These are phyloP conservation scores for Matsumyia berberina DNA, from an alignment of 2,888 invertebrate genomes.

Conservation along the genomic window DNA sequence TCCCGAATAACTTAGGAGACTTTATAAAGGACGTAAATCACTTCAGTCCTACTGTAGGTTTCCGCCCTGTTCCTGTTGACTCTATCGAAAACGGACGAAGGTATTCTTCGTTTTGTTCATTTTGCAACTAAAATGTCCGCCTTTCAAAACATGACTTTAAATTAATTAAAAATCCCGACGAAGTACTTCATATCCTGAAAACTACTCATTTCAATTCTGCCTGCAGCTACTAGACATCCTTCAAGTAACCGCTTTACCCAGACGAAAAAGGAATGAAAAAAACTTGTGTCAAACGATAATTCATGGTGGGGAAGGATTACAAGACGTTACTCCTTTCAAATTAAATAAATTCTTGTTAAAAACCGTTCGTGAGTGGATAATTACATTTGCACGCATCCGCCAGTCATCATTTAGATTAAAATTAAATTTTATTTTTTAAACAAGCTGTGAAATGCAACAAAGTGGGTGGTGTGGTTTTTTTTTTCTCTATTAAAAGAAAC, in stretches of 20 bases:
- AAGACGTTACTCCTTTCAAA: constrained; percentile 10
- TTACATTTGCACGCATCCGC: constrained; percentile 14
- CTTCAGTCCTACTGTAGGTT: no score
- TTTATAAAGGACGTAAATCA: no score
- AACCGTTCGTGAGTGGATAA: constrained; percentile 10
- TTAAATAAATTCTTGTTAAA: background rate
- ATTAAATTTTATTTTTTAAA: constrained; percentile 30
- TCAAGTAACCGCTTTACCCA: background rate
- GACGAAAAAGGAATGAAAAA: constrained; percentile 4
- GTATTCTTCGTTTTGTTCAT: no score
- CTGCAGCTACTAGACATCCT: background rate
- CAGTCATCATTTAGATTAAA: background rate
- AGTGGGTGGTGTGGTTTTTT: constrained; percentile 27
- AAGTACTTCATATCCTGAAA: constrained; percentile 4
- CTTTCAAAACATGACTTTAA: background rate
- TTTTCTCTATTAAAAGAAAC: constrained; percentile 27
- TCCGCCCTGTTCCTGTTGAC: no score
- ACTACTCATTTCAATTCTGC: constrained; percentile 2
- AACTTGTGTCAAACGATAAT: constrained; percentile 18
- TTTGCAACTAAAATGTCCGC: no score
- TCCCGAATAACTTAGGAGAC: no score
- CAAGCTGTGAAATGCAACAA: constrained; percentile 50
- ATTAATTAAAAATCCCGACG: background rate
- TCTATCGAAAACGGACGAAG: no score
- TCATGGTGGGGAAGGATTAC: constrained; percentile 6